Conservation (phyloP, 2,797 vertebrate species). For the Fistularia commersonii region DNA sequence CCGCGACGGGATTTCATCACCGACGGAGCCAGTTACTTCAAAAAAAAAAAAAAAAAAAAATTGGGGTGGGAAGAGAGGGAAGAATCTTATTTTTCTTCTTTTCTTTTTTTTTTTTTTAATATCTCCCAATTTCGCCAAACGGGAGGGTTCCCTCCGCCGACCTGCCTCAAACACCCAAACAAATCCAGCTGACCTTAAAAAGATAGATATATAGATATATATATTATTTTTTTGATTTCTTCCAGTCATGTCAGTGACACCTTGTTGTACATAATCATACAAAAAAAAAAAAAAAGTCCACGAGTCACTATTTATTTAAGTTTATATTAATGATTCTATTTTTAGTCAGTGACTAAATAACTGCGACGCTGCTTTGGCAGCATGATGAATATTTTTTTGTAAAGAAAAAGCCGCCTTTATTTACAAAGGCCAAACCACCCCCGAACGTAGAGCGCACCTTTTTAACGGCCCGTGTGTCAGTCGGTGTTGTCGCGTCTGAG, state of each 20-base stretch:
- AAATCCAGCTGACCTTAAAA: constrained; percentile 59
- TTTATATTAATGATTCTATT: constrained; percentile 92
- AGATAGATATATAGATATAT: no score
- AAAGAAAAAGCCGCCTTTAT: constrained; percentile 94
- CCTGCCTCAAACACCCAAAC: constrained; percentile 71
- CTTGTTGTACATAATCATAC: constrained; percentile 70
- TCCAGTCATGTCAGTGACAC: constrained; percentile 45
- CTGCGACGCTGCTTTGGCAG: constrained; percentile 95
- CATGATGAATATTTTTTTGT: constrained; percentile 89
- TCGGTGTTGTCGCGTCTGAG: constrained; percentile 69
- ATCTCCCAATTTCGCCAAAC: no score
- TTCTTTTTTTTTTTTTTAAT: constrained; percentile 21
- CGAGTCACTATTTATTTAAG: constrained; percentile 91
- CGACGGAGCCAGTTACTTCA: no score
- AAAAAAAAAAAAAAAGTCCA: constrained; percentile 66
- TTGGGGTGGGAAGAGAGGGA: no score
- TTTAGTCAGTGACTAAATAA: constrained; percentile 99
- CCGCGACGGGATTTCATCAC: no score
- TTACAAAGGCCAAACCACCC: constrained; percentile 87
- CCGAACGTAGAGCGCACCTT: constrained; percentile 62
- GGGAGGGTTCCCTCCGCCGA: no score
- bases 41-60: no score
- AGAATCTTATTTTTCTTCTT: constrained; percentile 14
- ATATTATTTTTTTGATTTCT: constrained; percentile 27
- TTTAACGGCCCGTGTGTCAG: constrained; percentile 60